phyloP scores from a whole-genome alignment of 1,140 invertebrate species.

The Euwallacea fornicatus region DNA sequence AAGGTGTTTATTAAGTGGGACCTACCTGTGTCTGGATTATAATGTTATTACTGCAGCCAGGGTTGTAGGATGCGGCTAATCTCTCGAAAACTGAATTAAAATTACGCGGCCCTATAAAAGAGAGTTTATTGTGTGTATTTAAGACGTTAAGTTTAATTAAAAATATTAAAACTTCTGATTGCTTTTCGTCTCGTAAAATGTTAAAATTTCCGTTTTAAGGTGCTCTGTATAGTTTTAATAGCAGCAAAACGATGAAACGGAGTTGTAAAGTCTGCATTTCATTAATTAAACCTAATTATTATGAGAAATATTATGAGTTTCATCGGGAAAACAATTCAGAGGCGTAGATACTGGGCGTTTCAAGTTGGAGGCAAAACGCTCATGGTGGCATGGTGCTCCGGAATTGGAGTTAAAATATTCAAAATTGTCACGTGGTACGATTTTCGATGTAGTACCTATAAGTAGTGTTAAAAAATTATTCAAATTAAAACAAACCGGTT shows the following conservation, averaged over 20 bases:
- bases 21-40: conserved; percentile 10
- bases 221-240: conserved; percentile 24
- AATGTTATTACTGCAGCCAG: too few species aligned
- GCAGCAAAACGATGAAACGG: conserved; percentile 20
- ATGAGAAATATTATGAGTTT: conserved; percentile 15
- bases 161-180: conserved; percentile 16
- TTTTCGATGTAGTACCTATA: too few species aligned
- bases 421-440: too few species aligned
- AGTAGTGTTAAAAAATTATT: too few species aligned
- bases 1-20: conserved; percentile 29
- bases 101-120: not conserved
- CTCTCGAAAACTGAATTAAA: too few species aligned
- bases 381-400: too few species aligned
- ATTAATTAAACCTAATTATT: conserved; percentile 23
- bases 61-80: too few species aligned
- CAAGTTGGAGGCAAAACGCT: too few species aligned
- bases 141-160: conserved; percentile 9
- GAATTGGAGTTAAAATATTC: too few species aligned
- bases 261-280: conserved; percentile 26
- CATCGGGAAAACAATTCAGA: not conserved
- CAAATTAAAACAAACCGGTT: too few species aligned
- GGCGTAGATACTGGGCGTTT: too few species aligned
- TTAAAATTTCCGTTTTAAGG: conserved; percentile 10
- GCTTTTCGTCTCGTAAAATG: conserved; percentile 13
- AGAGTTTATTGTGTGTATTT: conserved; percentile 6